Base-by-base conservation (phyloP, 1,140 invertebrate genomes). In the Notospermus geniculatus region DNA sequence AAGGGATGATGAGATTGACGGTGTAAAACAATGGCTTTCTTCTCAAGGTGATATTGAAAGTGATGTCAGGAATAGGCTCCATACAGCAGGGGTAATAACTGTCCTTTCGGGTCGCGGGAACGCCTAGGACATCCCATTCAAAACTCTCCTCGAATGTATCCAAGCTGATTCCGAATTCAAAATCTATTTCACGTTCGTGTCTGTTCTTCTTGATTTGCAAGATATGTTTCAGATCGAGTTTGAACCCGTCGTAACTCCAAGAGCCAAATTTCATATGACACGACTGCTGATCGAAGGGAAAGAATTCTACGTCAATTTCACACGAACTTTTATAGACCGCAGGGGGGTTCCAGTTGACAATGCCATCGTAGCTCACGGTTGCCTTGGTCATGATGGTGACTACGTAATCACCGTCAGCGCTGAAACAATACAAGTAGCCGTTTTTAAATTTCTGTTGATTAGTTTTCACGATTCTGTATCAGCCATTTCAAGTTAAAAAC, bases 311-410 rank as follows among this genome's bases (percentile, higher is more conserved):
- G 80, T 99, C 95, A 71, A 99, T 99, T 23, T 93, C 97, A 81
- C 97, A 99, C 46, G 95, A 97, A 81, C 94, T 97, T 88, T 99
- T 89, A 80, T 98, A 99, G 75, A 99, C 98, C 43, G 96, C 95
- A 25, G 96, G 96, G 0, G 97, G 97, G 36, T 98, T 93, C 95
- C 95, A 98, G n/a, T 96, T 65, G 7, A 98, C 93, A 82, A 91
- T 91, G 17, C 97, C 97, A 36, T 64, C 63, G 79, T 93, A 89
- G 75, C 81, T 70, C 19, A 85, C 56, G 7, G 83, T 84, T 15
- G 83, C 84, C 62, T 85, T 85, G 19, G 83, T 85, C 79, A 84
- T 83, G 43, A 85, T 74, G 7, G 82, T 84, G n/a, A 85, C 80
- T 68, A 85, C 81, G 69, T 84, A 85, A 66, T 86, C 84, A n/a